Evolutionary conservation across 2,797 vertebrate species (phyloP).

Genomic region (Ptychobarbus kaznakovi): DNA sequence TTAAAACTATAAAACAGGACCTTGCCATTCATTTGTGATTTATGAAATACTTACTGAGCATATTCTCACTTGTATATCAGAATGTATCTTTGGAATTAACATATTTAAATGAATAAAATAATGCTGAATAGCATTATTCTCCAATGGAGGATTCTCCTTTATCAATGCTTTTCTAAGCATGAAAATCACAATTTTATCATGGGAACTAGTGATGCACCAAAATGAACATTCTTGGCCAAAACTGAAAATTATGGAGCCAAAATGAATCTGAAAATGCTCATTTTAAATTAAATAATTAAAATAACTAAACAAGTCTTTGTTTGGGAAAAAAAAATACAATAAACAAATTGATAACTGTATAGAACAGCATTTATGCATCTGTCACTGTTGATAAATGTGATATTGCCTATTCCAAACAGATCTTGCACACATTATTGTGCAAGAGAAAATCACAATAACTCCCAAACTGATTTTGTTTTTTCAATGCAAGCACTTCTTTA

Average conservation of each 20-base stretch:
- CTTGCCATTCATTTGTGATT: conserved; percentile 1
- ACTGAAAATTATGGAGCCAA: neutral
- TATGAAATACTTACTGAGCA: neutral
- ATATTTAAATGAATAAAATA: conserved; percentile 1
- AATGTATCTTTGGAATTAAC: neutral
- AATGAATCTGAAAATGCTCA: neutral
- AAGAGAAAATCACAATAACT: neutral
- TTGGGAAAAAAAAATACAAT: neutral
- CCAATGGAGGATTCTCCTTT: neutral
- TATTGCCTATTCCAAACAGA: neutral
- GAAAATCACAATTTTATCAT: neutral
- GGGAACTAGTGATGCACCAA: neutral
- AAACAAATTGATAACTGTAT: neutral
- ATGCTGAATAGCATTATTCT: neutral
- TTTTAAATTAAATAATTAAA: neutral
- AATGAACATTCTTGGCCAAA: conserved; percentile 15
- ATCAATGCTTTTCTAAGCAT: neutral
- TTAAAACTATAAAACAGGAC: neutral
- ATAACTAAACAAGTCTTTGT: neutral
- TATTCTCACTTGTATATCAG: neutral
- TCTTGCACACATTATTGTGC: neutral
- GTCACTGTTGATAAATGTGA: neutral
- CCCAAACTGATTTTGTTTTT: neutral
- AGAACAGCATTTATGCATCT: neutral
- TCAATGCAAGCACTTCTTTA: neutral